Conservation (phyloP, 64 coral and sea anemone genomes). For the Montipora foliosa region DNA sequence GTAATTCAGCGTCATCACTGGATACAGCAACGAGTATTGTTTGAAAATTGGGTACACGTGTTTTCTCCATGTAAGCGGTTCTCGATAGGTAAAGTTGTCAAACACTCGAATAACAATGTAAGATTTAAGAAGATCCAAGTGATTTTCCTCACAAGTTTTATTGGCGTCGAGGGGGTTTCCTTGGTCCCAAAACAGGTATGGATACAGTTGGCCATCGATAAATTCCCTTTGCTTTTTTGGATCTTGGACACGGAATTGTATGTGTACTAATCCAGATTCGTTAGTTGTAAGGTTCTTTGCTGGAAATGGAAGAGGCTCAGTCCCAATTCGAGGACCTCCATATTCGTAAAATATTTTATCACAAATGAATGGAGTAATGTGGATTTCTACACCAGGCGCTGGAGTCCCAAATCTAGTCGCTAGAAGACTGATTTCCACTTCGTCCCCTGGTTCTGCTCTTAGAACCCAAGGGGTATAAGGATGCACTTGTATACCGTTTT, state of each 20-base stretch:
- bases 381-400: neutral
- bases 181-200: constrained; percentile 1
- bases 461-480: constrained; percentile 21
- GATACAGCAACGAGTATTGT: constrained; percentile 33
- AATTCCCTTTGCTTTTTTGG: constrained; percentile 3
- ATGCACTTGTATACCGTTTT: constrained; percentile 34
- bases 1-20: constrained; percentile 43
- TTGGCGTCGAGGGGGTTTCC: neutral
- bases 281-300: neutral
- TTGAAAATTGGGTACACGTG: constrained; percentile 50
- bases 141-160: neutral
- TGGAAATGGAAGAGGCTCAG: neutral
- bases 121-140: constrained; percentile 7
- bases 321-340: constrained; percentile 4
- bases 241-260: neutral
- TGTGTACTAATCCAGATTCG: neutral
- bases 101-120: constrained; percentile 36
- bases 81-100: neutral
- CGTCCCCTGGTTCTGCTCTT: neutral
- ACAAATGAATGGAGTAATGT: constrained; percentile 15
- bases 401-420: constrained; percentile 52
- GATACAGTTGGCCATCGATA: constrained; percentile 56
- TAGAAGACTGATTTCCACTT: neutral
- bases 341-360: constrained; percentile 10
- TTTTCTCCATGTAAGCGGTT: constrained; percentile 35